phyloP scores from a whole-genome alignment of 2,797 vertebrate genomes.

The Melanotaenia boesemani region DNA sequence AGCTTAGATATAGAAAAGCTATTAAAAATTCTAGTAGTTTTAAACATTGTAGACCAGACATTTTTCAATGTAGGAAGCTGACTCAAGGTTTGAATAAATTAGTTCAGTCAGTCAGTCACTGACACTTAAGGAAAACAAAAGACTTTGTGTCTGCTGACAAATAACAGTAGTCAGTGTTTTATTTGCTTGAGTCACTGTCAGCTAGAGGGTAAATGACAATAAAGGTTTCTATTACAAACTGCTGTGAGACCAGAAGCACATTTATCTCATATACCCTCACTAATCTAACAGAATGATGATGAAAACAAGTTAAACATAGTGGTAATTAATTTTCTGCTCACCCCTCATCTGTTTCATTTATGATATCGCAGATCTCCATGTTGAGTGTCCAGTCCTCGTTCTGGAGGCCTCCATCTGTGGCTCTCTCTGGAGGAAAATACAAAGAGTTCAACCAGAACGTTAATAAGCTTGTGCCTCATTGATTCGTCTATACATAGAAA shows the following conservation, averaged over 20 bases:
- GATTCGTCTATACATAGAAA: not conserved
- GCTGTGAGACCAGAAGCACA: not conserved
- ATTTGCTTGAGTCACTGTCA: slow-evolving; percentile 36
- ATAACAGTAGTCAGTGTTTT: slow-evolving; percentile 47
- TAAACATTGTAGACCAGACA: not conserved
- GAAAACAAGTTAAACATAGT: not conserved
- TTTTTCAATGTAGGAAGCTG: slow-evolving; percentile 16
- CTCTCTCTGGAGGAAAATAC: slow-evolving; percentile 88
- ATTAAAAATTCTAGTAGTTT: not conserved
- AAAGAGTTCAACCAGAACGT: slow-evolving; percentile 8
- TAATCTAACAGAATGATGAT: not conserved
- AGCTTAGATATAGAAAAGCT: not conserved
- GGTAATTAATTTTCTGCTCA: slow-evolving; percentile 70
- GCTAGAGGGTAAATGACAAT: slow-evolving; percentile 36
- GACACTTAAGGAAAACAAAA: slow-evolving; percentile 57
- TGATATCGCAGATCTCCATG: slow-evolving; percentile 99
- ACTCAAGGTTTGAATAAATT: slow-evolving; percentile 24
- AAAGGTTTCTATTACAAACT: slow-evolving; percentile 14
- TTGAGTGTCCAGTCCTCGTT: slow-evolving; percentile 98
- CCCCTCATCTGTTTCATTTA: slow-evolving; percentile 98
- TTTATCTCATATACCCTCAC: not conserved
- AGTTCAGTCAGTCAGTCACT: slow-evolving; percentile 25
- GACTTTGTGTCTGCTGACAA: slow-evolving; percentile 43
- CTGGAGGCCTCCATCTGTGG: slow-evolving; percentile 96
- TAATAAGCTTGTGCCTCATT: not conserved